Evolutionary conservation across 2,113 vertebrate genomes (phyloP).

Genomic region (Tinamus guttatus): DNA sequence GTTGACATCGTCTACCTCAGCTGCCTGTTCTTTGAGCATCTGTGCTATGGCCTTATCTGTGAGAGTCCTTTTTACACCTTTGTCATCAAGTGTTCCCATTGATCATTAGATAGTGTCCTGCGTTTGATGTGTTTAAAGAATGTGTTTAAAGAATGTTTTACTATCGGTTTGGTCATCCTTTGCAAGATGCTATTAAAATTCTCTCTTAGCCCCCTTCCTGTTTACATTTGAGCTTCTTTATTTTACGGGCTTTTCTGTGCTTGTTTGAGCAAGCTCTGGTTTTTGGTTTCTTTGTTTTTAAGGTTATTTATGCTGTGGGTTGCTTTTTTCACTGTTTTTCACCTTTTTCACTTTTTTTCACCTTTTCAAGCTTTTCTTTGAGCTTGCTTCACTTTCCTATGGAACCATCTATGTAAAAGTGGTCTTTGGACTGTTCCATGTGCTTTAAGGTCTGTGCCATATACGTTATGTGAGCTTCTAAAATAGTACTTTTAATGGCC

Average conservation of each 20-base stretch:
- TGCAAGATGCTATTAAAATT: neutral
- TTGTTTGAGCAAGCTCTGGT: neutral
- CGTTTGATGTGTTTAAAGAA: constrained; percentile 38
- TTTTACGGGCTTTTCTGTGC: neutral
- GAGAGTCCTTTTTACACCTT: neutral
- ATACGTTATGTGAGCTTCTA: neutral
- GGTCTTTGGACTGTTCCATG: neutral
- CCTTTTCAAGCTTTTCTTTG: neutral
- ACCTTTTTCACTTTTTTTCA: neutral
- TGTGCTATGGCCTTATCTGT: neutral
- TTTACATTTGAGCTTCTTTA: constrained; percentile 15
- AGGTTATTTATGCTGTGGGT: neutral
- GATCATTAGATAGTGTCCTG: constrained; percentile 12
- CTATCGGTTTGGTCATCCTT: neutral
- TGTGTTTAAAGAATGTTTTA: constrained; percentile 13
- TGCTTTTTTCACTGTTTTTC: neutral
- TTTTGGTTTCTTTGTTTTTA: neutral
- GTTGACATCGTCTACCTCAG: neutral
- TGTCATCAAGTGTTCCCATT: neutral
- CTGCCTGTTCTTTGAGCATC: neutral
- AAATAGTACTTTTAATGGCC: neutral
- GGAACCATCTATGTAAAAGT: neutral
- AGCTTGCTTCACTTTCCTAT: neutral
- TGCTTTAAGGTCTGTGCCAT: neutral
- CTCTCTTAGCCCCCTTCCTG: neutral